phyloP scores from a whole-genome alignment of 2,888 invertebrate genomes.

The Boloria selene region DNA sequence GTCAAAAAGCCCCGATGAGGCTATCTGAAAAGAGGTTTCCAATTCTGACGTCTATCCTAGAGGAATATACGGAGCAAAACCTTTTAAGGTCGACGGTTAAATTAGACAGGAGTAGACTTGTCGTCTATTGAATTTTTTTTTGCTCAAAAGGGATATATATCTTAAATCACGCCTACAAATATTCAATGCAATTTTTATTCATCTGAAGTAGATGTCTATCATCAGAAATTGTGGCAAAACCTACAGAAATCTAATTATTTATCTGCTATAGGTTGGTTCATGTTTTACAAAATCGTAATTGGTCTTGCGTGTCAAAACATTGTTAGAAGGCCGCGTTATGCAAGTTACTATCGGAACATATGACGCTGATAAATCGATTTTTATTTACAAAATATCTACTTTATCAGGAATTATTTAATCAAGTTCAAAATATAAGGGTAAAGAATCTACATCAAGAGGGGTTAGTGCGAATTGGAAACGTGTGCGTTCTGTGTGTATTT shows the following conservation, averaged over 20 bases:
- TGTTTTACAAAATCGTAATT: conserved; percentile 39
- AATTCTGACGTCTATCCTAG: conserved; percentile 71
- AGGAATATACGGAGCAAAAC: conserved; percentile 40
- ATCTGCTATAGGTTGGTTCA: conserved; percentile 37
- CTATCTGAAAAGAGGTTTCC: conserved; percentile 82
- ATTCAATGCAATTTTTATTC: not conserved
- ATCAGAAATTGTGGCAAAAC: conserved; percentile 17
- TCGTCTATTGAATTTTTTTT: conserved; percentile 42
- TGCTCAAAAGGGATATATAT: not conserved
- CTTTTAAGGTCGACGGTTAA: conserved; percentile 45
- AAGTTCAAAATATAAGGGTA: conserved; percentile 20
- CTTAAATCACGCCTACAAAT: not conserved
- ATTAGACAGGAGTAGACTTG: conserved; percentile 9
- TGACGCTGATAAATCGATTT: conserved; percentile 33
- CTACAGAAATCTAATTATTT: conserved; percentile 15
- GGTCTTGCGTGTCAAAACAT: conserved; percentile 40
- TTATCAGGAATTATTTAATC: conserved; percentile 19
- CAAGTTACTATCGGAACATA: conserved; percentile 36
- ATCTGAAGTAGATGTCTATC: conserved; percentile 13
- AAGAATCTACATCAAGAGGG: conserved; percentile 23
- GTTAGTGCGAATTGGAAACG: conserved; percentile 67
- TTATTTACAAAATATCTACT: conserved; percentile 25
- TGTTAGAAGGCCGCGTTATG: conserved; percentile 37
- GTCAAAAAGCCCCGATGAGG: conserved; percentile 73
- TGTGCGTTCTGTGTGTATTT: conserved; percentile 48